phyloP scores from a whole-genome alignment of 2,113 vertebrate species.

The Oncorhynchus nerka region DNA sequence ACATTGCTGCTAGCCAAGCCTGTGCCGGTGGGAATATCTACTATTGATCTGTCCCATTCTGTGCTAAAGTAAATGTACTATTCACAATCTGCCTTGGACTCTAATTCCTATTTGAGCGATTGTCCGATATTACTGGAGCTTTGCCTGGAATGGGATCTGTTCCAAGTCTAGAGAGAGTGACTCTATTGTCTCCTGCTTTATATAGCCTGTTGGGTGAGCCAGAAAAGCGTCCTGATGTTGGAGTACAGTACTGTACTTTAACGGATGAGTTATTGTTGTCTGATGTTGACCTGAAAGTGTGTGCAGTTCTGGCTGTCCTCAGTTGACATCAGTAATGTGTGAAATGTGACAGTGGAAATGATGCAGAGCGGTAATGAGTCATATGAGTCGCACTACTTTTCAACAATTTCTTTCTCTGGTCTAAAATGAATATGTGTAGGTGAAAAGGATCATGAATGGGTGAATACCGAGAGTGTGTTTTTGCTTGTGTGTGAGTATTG shows the following conservation, averaged over 20 bases:
- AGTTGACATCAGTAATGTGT: no score
- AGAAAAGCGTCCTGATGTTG: background rate
- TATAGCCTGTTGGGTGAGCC: conserved; percentile 54
- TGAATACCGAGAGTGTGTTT: background rate
- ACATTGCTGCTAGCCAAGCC: conserved; percentile 4
- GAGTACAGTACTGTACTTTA: background rate
- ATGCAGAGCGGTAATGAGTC: no score
- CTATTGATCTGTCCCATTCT: conserved; percentile 53
- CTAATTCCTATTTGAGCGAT: conserved; percentile 69
- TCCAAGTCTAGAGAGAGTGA: conserved; percentile 53
- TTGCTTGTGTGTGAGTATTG: background rate
- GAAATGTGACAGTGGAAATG: no score
- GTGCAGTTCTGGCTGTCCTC: background rate
- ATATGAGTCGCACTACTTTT: no score
- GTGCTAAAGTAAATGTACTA: conserved; percentile 54
- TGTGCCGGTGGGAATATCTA: conserved; percentile 35
- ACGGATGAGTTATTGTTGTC: background rate
- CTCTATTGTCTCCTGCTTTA: conserved; percentile 66
- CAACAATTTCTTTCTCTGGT: no score
- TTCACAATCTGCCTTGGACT: conserved; percentile 64
- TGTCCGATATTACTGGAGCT: conserved; percentile 56
- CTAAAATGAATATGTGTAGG: no score
- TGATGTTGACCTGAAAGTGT: conserved; percentile 1
- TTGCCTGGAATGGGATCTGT: conserved; percentile 48
- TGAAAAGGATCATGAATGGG: no score